phyloP scores from a whole-genome alignment of 2,113 vertebrate species.

The Alosa alosa region DNA sequence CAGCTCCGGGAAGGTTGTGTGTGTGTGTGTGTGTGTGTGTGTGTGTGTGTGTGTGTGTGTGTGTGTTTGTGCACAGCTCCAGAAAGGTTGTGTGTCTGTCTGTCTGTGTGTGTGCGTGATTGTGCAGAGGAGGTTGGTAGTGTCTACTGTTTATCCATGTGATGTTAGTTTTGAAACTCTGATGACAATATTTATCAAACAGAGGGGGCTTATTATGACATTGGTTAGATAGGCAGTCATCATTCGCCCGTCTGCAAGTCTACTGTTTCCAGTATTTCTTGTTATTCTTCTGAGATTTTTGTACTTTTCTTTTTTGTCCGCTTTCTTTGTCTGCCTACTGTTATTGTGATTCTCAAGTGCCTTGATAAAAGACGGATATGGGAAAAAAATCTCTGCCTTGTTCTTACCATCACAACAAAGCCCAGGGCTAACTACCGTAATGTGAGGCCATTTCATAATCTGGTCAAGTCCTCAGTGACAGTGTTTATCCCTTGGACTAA shows the following conservation, averaged over 20 bases:
- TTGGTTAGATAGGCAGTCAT: not conserved
- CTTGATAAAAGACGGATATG: not conserved
- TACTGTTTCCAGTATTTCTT: not conserved
- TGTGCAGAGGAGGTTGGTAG: not conserved
- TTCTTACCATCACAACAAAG: conserved; percentile 8
- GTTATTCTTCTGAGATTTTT: not conserved
- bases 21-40: not conserved
- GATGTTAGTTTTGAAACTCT: conserved; percentile 7
- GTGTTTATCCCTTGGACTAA: not conserved
- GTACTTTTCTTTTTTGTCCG: not conserved
- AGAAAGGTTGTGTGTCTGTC: not conserved
- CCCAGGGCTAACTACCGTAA: not conserved
- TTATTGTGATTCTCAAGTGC: conserved; percentile 5
- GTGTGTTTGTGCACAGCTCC: not conserved
- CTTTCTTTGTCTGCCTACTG: not conserved
- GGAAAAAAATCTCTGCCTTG: not conserved
- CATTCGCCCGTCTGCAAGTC: not conserved
- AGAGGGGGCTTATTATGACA: conserved; percentile 10
- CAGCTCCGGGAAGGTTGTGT: not conserved
- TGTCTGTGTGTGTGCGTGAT: not conserved
- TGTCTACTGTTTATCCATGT: not conserved
- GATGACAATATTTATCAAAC: conserved; percentile 18
- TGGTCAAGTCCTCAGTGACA: not conserved
- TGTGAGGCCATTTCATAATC: not conserved
- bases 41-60: too few relatives aligned